Base-by-base conservation (phyloP, 1,140 invertebrate genomes). In the Apis cerana region DNA sequence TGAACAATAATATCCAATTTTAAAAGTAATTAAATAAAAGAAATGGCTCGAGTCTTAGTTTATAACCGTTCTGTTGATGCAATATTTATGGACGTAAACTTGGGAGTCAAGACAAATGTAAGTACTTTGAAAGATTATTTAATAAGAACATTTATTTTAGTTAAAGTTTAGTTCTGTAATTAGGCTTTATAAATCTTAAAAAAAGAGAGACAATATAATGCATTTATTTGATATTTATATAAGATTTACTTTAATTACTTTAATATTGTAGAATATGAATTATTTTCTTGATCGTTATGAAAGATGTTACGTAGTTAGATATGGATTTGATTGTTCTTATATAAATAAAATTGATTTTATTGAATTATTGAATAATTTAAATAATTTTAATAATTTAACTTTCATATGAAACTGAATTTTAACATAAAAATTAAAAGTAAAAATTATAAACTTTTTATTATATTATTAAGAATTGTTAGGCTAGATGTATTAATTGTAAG, bases 11-110 rank as follows among this genome's bases (percentile, higher is more conserved):
- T 27, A 0, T 17, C 62, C 67, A 48, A 7, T 33, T 17, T 8
- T 23, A 9, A n/a, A 52, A 56, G n/a, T 59, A 48, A 78, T 70
- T 70, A 78, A 17, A 56, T 27, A 62, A n/a, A 3, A 21, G 11
- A 67, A 23, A 88, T 88, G 87, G 87, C 86, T 74, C 75, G 86
- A 64, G 80, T 52, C 11, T 21, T 59, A 11, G 2, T 71, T 33
- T 88, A 83, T 2, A 21, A 23, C 27, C 83, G 87, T 27, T 5
- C n/a, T 43, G 27, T 88, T 1, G 21, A 88, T n/a, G 54, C 75
- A 33, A 13, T 88, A 7, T 12, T 67, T 0, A 56, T n/a, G 8
- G 9, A 68, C 12, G 1, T 52, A 7, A 4, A n/a, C 0, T 23
- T 81, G n/a, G 43, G 8, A 0, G 10, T 10, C 0, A 21, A 33